Conservation (phyloP, 1,140 invertebrate genomes). For the Drosophila micromelanica region DNA sequence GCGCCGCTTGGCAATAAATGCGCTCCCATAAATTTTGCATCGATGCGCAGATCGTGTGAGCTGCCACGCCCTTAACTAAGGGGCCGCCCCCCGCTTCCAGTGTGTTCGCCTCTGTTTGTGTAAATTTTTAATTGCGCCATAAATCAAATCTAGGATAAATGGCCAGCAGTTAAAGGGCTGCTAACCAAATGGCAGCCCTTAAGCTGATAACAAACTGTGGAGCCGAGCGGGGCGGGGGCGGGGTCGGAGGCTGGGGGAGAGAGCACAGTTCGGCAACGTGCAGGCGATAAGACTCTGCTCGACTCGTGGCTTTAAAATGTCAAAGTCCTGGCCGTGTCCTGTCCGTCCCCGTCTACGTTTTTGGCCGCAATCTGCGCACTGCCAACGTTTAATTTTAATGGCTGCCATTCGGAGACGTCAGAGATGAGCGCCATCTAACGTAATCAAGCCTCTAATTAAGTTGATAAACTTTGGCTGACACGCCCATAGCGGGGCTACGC, state of each 20-base stretch:
- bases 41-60: constrained; percentile 59
- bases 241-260: too few species aligned
- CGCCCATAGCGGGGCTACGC: constrained; percentile 15
- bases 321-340: constrained; percentile 8
- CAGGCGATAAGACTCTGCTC: constrained; percentile 59
- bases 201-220: constrained; percentile 73
- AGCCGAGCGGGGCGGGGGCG: background rate
- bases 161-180: constrained; percentile 79
- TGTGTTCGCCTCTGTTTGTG: constrained; percentile 24
- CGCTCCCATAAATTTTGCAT: constrained; percentile 76
- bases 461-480: constrained; percentile 69
- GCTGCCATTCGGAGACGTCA: constrained; percentile 17
- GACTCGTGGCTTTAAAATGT: constrained; percentile 23
- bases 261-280: constrained; percentile 27
- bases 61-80: constrained; percentile 30
- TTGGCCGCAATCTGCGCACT: constrained; percentile 34
- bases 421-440: constrained; percentile 57
- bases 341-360: constrained; percentile 1
- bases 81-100: background rate
- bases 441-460: constrained; percentile 83
- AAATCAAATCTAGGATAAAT: constrained; percentile 82
- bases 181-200: constrained; percentile 81
- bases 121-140: constrained; percentile 79
- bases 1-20: constrained; percentile 68
- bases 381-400: constrained; percentile 68